Conservation (phyloP, 2,797 vertebrate species). For the Lophius americanus region DNA sequence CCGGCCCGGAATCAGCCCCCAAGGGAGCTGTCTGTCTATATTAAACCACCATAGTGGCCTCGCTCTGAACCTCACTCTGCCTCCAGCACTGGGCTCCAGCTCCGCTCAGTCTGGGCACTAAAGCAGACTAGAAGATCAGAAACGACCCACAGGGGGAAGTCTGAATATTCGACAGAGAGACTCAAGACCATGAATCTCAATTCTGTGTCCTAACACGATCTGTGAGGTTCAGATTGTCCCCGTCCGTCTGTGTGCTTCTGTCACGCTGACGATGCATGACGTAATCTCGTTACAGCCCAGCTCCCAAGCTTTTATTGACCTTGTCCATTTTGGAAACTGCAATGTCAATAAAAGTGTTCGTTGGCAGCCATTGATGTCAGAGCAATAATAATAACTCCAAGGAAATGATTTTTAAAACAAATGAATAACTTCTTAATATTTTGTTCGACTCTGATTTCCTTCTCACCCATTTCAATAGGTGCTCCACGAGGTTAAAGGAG, state of each 20-base stretch:
- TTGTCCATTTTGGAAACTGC: neutral
- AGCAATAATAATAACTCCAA: neutral
- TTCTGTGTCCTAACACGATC: slow-evolving; percentile 36
- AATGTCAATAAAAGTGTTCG: neutral
- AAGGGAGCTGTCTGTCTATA: slow-evolving; percentile 35
- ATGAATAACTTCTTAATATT: too few relatives aligned
- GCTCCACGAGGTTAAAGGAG: too few relatives aligned
- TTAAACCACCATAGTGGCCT: slow-evolving; percentile 37
- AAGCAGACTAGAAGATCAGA: slow-evolving; percentile 48
- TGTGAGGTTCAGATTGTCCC: slow-evolving; percentile 22
- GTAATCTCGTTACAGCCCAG: neutral
- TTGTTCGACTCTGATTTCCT: too few relatives aligned
- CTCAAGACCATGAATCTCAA: slow-evolving; percentile 49
- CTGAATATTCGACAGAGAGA: slow-evolving; percentile 34
- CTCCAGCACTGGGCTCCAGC: slow-evolving; percentile 47
- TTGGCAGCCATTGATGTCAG: slow-evolving; percentile 10
- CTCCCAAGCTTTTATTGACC: neutral
- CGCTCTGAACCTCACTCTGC: slow-evolving; percentile 30
- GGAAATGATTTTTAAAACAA: too few relatives aligned
- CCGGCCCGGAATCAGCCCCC: slow-evolving; percentile 28
- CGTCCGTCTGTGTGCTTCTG: neutral
- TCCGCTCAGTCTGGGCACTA: slow-evolving; percentile 43
- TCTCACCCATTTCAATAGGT: too few relatives aligned
- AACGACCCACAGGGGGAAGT: slow-evolving; percentile 33
- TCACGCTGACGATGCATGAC: neutral